Base-by-base conservation (phyloP, 2,888 invertebrate species). In the Plusia festucae region DNA sequence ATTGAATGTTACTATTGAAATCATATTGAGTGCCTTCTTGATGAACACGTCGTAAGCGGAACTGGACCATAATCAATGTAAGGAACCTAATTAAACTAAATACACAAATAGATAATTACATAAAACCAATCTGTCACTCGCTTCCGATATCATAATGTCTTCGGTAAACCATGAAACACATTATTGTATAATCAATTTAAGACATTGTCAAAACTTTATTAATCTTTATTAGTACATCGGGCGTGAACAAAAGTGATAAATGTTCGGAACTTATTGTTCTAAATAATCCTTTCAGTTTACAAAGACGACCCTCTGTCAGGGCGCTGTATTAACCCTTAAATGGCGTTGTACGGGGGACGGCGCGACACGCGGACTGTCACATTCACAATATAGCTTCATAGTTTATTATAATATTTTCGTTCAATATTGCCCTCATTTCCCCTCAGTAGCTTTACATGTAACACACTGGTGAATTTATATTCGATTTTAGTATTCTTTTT, bases 371-470 rank as follows among this genome's bases (percentile, higher is more conserved):
- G 91, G 89, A 90, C 93, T 93, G 94, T 93, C 94, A 93, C 88
- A 91, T 90, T 90, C 93, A 94, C 90, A 93, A 94, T 92, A 93
- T 89, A 88, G 89, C 90, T 88, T 90, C 89, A 91, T 91, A 93
- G 87, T 93, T 93, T 93, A 93, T 92, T 93, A 92, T 92, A 92
- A 94, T 94, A 93, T 93, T 93, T 92, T 90, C 88, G 87, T 88
- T 87, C 87, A 88, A 91, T 90, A 91, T 92, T 91, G 89, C 88
- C 87, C 88, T 85, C 82, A 85, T 86, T 89, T 87, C 82, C 87
- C 88, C 86, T 87, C 72, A 73, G 72, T 76, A 78, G 69, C 64
- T 73, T 69, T 58, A 78, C 53, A 72, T 66, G 70, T 74, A 75
- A 71, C 76, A 86, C 82, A 85, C 81, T 82, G 72, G 65, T 60